Conservation (phyloP, 2,797 vertebrate species). For the Cirrhinus molitorella region DNA sequence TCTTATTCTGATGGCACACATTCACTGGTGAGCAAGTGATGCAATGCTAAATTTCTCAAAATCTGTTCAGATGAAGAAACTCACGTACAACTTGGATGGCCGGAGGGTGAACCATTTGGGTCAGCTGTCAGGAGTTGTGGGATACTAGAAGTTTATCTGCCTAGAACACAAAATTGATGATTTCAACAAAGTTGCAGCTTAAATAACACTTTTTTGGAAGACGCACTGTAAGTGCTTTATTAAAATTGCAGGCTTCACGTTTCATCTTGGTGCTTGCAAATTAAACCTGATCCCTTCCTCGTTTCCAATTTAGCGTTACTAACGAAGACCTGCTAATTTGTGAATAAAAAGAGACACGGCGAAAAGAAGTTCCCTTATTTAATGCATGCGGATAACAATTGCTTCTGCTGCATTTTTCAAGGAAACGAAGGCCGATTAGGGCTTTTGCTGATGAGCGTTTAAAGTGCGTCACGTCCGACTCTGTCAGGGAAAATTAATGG, state of each 20-base stretch:
- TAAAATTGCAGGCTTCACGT: not conserved
- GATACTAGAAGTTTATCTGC: not conserved
- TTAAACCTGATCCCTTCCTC: not conserved
- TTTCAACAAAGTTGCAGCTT: not conserved
- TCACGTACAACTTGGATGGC: not conserved
- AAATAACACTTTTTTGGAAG: not conserved
- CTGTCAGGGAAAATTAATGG: conserved; percentile 51
- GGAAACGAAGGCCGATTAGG: conserved; percentile 69
- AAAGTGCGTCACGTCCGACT: conserved; percentile 25
- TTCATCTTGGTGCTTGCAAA: not conserved
- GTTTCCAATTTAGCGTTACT: not conserved
- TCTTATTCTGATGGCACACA: not conserved
- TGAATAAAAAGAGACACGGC: conserved; percentile 5
- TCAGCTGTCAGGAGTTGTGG: not conserved
- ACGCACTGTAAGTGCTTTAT: not conserved
- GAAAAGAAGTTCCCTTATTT: conserved; percentile 55
- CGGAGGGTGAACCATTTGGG: not conserved
- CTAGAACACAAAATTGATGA: not conserved
- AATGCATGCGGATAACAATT: conserved; percentile 64
- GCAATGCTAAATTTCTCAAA: not conserved
- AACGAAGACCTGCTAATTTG: conserved; percentile 18
- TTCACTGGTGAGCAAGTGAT: not conserved
- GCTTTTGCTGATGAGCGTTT: conserved; percentile 62
- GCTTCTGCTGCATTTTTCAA: conserved; percentile 68
- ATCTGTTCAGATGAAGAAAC: not conserved